Conservation (phyloP, 2,113 vertebrate genomes). For the Austrofundulus limnaeus region DNA sequence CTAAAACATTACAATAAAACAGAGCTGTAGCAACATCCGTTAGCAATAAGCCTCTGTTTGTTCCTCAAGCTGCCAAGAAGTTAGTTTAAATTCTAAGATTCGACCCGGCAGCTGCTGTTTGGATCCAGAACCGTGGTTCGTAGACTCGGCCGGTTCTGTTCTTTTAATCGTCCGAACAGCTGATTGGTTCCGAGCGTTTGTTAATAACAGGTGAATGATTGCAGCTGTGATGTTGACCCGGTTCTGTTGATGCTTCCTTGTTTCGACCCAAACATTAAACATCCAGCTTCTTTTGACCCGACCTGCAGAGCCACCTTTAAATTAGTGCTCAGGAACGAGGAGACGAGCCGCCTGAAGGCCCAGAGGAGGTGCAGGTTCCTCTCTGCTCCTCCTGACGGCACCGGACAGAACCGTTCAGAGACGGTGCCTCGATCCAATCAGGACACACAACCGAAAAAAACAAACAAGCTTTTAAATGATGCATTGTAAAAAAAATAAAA, state of each 20-base stretch:
- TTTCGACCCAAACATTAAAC: neutral
- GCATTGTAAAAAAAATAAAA: conserved; percentile 8
- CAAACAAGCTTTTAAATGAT: conserved; percentile 18
- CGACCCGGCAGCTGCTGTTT: neutral
- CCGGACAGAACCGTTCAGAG: neutral
- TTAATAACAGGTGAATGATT: neutral
- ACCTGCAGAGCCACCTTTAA: conserved; percentile 2
- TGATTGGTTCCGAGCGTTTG: neutral
- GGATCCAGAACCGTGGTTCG: neutral
- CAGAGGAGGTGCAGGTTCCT: neutral
- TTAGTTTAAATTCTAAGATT: neutral
- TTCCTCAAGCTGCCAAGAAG: neutral
- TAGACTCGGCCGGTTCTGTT: too few species aligned
- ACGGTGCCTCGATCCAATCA: neutral
- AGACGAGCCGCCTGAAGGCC: neutral
- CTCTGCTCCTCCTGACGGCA: neutral
- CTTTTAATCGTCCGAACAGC: neutral
- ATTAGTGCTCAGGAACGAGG: neutral
- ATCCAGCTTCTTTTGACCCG: neutral
- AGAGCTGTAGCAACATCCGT: neutral
- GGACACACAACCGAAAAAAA: neutral
- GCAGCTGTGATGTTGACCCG: neutral
- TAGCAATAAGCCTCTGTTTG: neutral
- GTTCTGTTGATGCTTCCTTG: neutral
- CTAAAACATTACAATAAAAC: neutral